Evolutionary conservation across 1,140 invertebrate species (phyloP), one percentile per base, ranked within the genome.

Genomic region (Drosophila kanapiae): DNA sequence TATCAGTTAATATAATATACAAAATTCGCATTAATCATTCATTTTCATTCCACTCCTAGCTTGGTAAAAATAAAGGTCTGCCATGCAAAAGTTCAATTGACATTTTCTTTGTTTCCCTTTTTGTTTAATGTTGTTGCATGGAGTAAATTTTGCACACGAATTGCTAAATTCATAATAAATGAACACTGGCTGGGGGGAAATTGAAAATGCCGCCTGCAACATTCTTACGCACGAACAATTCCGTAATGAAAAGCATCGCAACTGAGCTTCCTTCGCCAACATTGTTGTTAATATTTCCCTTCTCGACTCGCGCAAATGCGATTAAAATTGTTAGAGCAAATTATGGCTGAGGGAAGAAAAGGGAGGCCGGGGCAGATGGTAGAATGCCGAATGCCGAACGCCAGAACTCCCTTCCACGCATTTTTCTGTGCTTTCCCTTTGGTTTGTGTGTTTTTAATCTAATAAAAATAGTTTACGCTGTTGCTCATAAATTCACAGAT

Each of bases 271-370:
- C 63, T 23, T 37, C 37, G 33, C 71, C 76, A 57, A 82, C 72
- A 84, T 75, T 87, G 80, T 88, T 87, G 84, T 84, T 87, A 90
- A 80, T 88, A 90, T 84, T 88, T 75, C 59, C 68, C 67, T 48
- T 83, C 77, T 59, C 78, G 45, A 29, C 54, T 51, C 54, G 61
- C 63, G 48, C 79, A 90, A 90, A 90, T 90, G 85, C 82, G 85
- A 90, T 90, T 90, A 90, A 90, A 90, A 90, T 90, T 90, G 85
- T 91, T 90, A 80, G 62, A 79, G 84, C 76, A 91, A 90, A 90
- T 90, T 90, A 91, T 74, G 70, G 67, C 29, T 13, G 38, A n/a
- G n/a, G 43, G 43, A 65, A 27, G 38, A 31, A 35, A 43, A 42
- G 51, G 27, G 27, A 49, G 27, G 47, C 13, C 31, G 1, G 49